A percentile compares a stretch with the other conserved stretches of the same genome.
Evolutionary conservation across 2,113 vertebrate genomes (phyloP).

Genomic region (Ranitomeya variabilis): DNA sequence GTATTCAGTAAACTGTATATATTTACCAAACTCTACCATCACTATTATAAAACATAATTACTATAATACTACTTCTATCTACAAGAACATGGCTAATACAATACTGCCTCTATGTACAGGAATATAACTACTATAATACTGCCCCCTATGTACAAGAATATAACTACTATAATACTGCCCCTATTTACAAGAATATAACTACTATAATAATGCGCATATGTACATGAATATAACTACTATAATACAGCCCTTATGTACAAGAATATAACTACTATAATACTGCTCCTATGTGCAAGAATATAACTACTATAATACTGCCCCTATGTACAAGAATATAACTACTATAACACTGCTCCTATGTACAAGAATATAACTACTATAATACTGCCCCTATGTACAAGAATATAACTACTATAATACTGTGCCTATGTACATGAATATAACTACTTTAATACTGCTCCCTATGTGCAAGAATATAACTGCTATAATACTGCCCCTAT

Average conservation of each 20-base stretch:
- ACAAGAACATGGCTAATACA: slow-evolving; percentile 8
- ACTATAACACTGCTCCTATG: too few species aligned
- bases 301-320: slow-evolving; percentile 14
- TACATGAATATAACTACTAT: not conserved
- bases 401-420: too few species aligned
- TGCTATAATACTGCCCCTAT: too few species aligned
- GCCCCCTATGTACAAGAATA: not conserved
- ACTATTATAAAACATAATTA: not conserved
- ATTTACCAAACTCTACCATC: not conserved
- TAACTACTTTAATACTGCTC: too few species aligned
- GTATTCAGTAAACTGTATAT: not conserved
- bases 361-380: too few species aligned
- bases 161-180: slow-evolving; percentile 20
- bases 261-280: slow-evolving; percentile 21
- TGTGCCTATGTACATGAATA: too few species aligned
- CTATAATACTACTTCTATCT: not conserved
- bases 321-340: not conserved
- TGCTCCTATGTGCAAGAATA: not conserved
- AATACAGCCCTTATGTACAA: not conserved
- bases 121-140: slow-evolving; percentile 22
- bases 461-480: too few species aligned
- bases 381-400: too few species aligned
- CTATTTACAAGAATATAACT: slow-evolving; percentile 9
- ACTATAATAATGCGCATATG: not conserved
- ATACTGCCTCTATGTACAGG: slow-evolving; percentile 5